Evolutionary conservation across 2,797 vertebrate species (phyloP).

Genomic region (Cygnus olor): DNA sequence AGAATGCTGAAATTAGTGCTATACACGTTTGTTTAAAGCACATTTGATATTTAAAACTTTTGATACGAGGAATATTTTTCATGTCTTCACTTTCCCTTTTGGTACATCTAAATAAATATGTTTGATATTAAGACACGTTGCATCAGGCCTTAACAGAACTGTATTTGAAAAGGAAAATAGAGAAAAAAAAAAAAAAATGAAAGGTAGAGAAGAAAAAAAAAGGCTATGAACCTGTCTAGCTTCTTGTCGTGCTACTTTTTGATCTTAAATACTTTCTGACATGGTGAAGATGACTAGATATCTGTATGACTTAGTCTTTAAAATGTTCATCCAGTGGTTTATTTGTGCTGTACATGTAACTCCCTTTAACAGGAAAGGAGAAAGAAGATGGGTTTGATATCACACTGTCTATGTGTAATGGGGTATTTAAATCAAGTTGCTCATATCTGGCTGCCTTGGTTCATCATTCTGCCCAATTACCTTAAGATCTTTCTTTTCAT

Average conservation of each 20-base stretch:
- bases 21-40: background rate
- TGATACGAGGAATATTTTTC: background rate
- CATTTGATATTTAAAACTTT: background rate
- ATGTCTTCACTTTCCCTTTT: background rate
- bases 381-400: background rate
- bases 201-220: background rate
- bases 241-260: background rate
- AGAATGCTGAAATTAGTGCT: background rate
- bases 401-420: background rate
- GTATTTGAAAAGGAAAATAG: background rate
- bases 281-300: background rate
- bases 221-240: background rate
- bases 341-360: background rate
- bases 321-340: background rate
- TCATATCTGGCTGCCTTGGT: background rate
- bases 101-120: background rate
- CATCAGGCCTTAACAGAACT: background rate
- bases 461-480: background rate
- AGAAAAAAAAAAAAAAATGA: background rate
- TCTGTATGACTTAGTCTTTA: background rate
- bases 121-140: background rate
- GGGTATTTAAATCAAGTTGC: background rate
- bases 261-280: background rate
- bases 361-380: background rate
- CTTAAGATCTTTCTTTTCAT: background rate